Base-by-base conservation (phyloP, 2,888 invertebrate genomes). In the Hetaerina titia region DNA sequence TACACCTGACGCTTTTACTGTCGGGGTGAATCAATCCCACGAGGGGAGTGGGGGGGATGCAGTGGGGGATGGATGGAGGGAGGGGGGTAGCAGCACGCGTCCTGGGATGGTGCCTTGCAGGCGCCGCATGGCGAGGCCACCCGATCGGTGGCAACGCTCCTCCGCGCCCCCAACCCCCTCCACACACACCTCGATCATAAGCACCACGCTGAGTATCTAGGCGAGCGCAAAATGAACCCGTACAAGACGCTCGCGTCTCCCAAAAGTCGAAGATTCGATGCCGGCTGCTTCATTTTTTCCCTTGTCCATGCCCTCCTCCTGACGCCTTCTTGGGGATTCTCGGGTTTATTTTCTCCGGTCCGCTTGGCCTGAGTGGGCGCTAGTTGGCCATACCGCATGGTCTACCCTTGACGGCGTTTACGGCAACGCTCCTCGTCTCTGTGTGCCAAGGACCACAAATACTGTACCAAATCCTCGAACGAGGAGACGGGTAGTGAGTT, bases 1-100 rank as follows among this genome's bases (percentile, higher is more conserved):
- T 89, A n/a, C 89, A 89, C 89, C 89, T 89, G 89, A 89, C 89
- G 56, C n/a, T 57, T 89, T n/a, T 57, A 45, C 58, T 57, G 57
- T 57, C 58, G n/a, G 56, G 57, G 89, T 89, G 57, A 89, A 89
- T 89, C 89, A 89, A 89, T 89, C 89, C 58, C 22, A 31, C 25
- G 89, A 56, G n/a, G 57, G 13, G 89, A 13, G 19, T 13, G 89
- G 31, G 56, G 89, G 15, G 45, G 45, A 2, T 15, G 31, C 8
- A 31, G 87, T 17, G 2, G 89, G 89, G 22, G 22, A 89, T 56
- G 57, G 19, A 25, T 56, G 56, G 22, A 22, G n/a, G 31, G 56
- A 57, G 56, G 57, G 89, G 56, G 22, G 11, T 13, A n/a, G 58
- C 6, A 5, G 89, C 89, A 89, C 89, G 89, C 56, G 56, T 56